Evolutionary conservation across 2,113 vertebrate species (phyloP).

Genomic region (Nyctibius bracteatus): DNA sequence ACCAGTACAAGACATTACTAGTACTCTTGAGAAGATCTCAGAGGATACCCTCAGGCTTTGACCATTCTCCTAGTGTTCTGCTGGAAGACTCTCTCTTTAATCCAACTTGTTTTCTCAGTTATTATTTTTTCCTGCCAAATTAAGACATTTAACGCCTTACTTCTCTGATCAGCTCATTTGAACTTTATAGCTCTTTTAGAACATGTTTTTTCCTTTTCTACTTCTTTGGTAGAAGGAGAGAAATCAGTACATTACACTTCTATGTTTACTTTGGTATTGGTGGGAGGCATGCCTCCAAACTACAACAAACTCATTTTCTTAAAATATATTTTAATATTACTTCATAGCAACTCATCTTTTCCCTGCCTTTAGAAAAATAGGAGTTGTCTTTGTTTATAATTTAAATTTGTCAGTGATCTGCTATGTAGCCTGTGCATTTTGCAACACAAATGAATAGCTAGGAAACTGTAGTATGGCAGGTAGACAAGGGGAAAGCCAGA

Average conservation of each 20-base stretch:
- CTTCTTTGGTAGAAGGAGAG: background rate
- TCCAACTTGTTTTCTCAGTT: background rate
- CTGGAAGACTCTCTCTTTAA: background rate
- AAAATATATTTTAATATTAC: background rate
- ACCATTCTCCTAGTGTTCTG: background rate
- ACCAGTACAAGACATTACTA: background rate
- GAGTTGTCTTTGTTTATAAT: background rate
- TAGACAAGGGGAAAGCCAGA: background rate
- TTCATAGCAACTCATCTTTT: background rate
- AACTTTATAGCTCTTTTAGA: background rate
- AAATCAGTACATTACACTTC: background rate
- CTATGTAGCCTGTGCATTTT: background rate
- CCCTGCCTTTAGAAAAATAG: background rate
- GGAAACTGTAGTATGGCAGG: background rate
- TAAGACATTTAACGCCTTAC: background rate
- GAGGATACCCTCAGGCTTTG: background rate
- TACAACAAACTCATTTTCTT: background rate
- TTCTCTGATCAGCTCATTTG: background rate
- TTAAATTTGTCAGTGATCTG: background rate
- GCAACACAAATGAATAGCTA: background rate
- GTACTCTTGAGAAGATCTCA: background rate
- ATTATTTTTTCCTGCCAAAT: background rate
- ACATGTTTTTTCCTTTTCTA: background rate
- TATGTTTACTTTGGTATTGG: background rate
- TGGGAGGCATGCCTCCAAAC: background rate